phyloP scores from a whole-genome alignment of 2,797 vertebrate species.

The Anas flavirostris region DNA sequence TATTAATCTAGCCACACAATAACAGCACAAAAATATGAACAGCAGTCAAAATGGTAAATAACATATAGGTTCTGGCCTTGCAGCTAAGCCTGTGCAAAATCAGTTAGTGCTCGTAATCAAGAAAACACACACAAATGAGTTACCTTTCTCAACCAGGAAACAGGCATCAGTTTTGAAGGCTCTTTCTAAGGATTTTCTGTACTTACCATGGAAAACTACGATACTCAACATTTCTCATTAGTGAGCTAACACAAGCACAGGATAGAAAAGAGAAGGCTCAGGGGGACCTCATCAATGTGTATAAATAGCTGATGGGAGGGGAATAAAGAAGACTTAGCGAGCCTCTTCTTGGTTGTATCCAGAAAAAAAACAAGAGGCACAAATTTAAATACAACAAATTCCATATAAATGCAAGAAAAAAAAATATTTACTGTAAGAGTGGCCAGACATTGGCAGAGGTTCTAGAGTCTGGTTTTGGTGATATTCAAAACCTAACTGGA shows the following conservation, averaged over 20 bases:
- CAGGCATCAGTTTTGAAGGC: neutral
- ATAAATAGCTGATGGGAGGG: neutral
- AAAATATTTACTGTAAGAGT: accelerated
- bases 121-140: neutral
- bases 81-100: neutral
- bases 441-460: neutral
- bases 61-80: neutral
- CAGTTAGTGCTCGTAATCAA: neutral
- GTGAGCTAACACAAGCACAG: neutral
- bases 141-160: neutral
- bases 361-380: neutral
- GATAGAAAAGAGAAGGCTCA: neutral
- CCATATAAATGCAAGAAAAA: neutral
- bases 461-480: neutral
- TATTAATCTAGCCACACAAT: neutral
- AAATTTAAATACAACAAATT: neutral
- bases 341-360: neutral
- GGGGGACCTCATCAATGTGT: neutral
- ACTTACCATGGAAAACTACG: neutral
- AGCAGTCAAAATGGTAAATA: neutral
- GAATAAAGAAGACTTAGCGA: neutral
- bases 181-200: neutral
- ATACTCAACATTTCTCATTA: neutral
- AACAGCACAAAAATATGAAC: neutral
- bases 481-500: neutral